Base-by-base conservation (phyloP, 2,113 vertebrate species). In the Phalacrocorax brasilianus region DNA sequence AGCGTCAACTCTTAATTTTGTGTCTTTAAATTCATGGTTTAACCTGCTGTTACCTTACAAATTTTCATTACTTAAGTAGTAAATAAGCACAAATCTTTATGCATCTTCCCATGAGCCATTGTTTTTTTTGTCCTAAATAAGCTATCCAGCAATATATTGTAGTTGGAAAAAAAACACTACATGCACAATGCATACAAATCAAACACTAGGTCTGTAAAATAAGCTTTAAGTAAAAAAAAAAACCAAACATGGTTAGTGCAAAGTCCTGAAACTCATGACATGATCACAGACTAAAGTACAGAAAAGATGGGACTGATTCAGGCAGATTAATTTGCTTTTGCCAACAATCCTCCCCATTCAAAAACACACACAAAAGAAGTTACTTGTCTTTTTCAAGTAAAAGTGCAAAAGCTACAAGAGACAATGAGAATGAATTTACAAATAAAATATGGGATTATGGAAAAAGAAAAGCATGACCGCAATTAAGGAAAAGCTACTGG, bases 401-500 rank as follows among this genome's bases (percentile, higher is more conserved):
- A 97, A 98, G 98, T 98, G 98, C 98, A 98, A 98, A 98, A 98
- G 98, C 97, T 98, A 98, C 97, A 98, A 98, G 94, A 98, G 97
- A 98, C 98, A 97, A 99, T 98, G 98, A 98, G 97, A 96, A 98
- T 97, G 93, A 98, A 97, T 97, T 95, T 88, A 97, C 86, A 98
- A 98, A 98, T 94, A 89, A 96, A 97, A 98, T 80, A 98, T 98
- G 97, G 94, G 91, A 87, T 97, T 97, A 98, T 97, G 98, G 91
- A 97, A 97, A 97, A 98, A 98, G 95, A 97, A 98, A 98, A 98
- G 98, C 98, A 98, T 98, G 98, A 99, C 97, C 92, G 98, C 98
- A 98, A 99, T 99, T 98, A 99, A 99, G 99, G 98, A 98, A 98
- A 99, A 99, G 98, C 99, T 99, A 99, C 98, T 98, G 98, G 98